phyloP scores from a whole-genome alignment of 2,797 vertebrate species.

The Microctenopoma stevenorrisi region DNA sequence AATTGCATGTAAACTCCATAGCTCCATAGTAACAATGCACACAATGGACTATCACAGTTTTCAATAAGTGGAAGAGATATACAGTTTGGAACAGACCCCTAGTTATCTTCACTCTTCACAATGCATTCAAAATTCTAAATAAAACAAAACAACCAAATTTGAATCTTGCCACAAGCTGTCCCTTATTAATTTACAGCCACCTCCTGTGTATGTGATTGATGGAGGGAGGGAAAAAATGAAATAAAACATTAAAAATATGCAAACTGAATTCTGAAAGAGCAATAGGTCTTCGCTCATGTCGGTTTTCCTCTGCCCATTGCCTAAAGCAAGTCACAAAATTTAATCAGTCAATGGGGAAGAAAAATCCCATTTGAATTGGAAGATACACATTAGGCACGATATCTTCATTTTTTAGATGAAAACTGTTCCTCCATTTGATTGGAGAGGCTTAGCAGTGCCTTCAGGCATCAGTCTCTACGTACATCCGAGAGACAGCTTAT shows the following conservation, averaged over 20 bases:
- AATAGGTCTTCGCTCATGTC: constrained; percentile 36
- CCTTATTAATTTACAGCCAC: constrained; percentile 49
- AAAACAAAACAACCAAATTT: constrained; percentile 22
- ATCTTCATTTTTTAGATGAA: constrained; percentile 44
- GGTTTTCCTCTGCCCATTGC: constrained; percentile 47
- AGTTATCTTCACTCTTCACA: constrained; percentile 24
- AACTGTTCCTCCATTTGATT: constrained; percentile 41
- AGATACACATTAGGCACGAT: constrained; percentile 47
- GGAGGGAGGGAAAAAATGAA: constrained; percentile 38
- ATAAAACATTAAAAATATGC: constrained; percentile 43
- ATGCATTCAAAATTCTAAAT: constrained; percentile 29
- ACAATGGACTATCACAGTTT: not conserved
- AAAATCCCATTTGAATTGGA: constrained; percentile 51
- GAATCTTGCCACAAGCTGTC: constrained; percentile 39
- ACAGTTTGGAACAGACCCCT: not conserved
- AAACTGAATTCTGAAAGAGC: constrained; percentile 18
- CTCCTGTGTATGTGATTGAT: constrained; percentile 47
- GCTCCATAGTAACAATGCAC: not conserved
- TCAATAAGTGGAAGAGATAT: not conserved
- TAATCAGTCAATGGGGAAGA: constrained; percentile 58
- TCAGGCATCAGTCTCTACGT: constrained; percentile 28
- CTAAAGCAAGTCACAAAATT: constrained; percentile 55
- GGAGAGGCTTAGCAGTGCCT: constrained; percentile 38
- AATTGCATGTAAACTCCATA: constrained; percentile 21
- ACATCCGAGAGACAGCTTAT: constrained; percentile 33